Evolutionary conservation across 30 jellyfish, hydroid and myxozoan species (phyloP).

Genomic region (Aurelia aurita complex sp. Pacific): DNA sequence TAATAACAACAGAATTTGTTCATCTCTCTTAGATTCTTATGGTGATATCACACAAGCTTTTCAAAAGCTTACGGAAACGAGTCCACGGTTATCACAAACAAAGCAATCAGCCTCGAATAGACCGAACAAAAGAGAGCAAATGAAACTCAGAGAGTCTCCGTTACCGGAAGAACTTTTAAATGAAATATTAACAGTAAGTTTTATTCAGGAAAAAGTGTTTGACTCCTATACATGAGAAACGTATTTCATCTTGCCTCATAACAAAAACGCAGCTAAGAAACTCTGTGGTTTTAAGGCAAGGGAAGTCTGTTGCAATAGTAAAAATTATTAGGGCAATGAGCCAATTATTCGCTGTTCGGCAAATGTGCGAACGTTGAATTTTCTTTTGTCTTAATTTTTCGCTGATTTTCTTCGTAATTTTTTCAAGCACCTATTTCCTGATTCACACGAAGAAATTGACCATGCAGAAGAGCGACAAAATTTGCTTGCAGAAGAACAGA

Average conservation of each 20-base stretch:
- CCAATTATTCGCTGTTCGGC: no score
- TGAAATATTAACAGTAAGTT: conserved; percentile 59
- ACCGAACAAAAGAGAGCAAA: conserved; percentile 61
- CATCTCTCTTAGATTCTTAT: conserved; percentile 28
- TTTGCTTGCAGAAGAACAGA: conserved; percentile 78
- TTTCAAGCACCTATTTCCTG: conserved; percentile 88
- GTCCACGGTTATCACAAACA: conserved; percentile 53
- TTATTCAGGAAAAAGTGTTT: no score
- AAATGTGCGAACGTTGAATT: no score
- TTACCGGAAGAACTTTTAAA: conserved; percentile 83
- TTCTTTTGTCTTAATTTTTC: no score
- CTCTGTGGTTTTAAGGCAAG: no score
- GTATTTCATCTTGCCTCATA: no score
- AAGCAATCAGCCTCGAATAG: conserved; percentile 20
- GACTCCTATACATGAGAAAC: no score
- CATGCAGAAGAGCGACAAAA: conserved; percentile 81
- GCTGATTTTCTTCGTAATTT: neutral
- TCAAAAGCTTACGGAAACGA: conserved; percentile 78
- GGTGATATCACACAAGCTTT: conserved; percentile 87
- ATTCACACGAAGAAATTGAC: conserved; percentile 64
- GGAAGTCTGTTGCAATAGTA: no score
- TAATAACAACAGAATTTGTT: no score
- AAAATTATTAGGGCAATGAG: no score
- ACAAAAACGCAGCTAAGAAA: no score
- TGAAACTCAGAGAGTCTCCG: conserved; percentile 75